These are phyloP conservation scores for Epizoanthus fatuus DNA, from an alignment of 92 coral and sea anemone species.

Conservation along the genomic window DNA sequence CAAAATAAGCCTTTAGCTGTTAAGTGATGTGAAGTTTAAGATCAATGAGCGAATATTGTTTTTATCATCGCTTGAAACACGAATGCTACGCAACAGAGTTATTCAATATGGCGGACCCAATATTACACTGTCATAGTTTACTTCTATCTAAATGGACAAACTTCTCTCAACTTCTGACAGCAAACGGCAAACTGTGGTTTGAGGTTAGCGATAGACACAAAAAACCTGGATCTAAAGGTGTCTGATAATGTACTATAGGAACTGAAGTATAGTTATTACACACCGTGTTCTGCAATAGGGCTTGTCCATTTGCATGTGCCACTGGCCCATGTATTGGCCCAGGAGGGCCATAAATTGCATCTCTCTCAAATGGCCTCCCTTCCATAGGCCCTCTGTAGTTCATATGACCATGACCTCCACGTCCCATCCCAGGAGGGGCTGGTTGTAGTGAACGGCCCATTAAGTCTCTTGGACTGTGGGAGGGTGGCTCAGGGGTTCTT, in stretches of 20 bases:
- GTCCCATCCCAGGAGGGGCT: constrained; percentile 56
- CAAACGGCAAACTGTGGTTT: too few relatives aligned
- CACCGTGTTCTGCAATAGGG: constrained; percentile 79
- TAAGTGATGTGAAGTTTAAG: too few relatives aligned
- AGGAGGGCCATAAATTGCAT: constrained; percentile 54
- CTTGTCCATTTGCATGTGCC: constrained; percentile 83
- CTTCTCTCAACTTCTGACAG: too few relatives aligned
- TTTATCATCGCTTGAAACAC: not conserved
- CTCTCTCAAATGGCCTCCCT: constrained; percentile 52
- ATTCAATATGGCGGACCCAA: too few relatives aligned
- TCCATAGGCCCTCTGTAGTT: constrained; percentile 54
- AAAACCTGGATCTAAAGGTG: too few relatives aligned
- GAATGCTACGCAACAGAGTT: too few relatives aligned
- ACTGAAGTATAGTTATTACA: constrained; percentile 24
- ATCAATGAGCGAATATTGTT: too few relatives aligned
- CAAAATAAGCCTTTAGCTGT: too few relatives aligned
- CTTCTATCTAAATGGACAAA: too few relatives aligned
- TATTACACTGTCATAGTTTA: too few relatives aligned
- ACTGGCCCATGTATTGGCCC: constrained; percentile 74
- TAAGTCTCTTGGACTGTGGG: constrained; percentile 54
- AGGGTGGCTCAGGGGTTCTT: constrained; percentile 81
- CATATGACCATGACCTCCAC: constrained; percentile 20
- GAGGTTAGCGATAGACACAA: too few relatives aligned
- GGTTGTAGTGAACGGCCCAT: constrained; percentile 62
- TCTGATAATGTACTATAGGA: too few relatives aligned